A percentile compares a stretch with the other conserved stretches of the same genome.
These are phyloP conservation scores for Patella caerulea DNA, from an alignment of 2,888 invertebrate genomes.

Conservation along the genomic window DNA sequence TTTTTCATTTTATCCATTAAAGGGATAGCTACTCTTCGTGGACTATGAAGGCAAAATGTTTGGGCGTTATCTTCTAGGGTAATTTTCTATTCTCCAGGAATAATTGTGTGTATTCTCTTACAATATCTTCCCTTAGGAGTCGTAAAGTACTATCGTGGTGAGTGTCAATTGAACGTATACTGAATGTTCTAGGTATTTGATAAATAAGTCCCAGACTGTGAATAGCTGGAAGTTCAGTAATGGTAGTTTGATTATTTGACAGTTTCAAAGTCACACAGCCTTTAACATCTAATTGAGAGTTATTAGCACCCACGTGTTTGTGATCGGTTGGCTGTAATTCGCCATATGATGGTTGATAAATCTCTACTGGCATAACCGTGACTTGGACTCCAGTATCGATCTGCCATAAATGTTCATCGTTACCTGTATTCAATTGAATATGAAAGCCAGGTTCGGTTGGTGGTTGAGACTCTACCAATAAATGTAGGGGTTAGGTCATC, in stretches of 20 bases:
- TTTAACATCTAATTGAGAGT: too few species aligned
- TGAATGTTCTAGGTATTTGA: neutral
- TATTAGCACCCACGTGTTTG: too few species aligned
- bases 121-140: constrained; percentile 14
- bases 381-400: neutral
- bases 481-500: too few species aligned
- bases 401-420: neutral
- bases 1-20: neutral
- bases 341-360: neutral
- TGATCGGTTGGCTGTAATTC: too few species aligned
- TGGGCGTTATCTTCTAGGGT: neutral
- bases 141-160: neutral
- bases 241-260: too few species aligned
- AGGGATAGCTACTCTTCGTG: neutral
- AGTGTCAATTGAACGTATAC: neutral
- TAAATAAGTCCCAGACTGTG: neutral
- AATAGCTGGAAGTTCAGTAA: neutral
- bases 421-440: neutral
- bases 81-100: constrained; percentile 3
- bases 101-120: neutral
- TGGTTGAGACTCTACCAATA: neutral
- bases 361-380: neutral
- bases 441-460: neutral
- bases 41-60: neutral
- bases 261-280: too few species aligned